phyloP scores from a whole-genome alignment of 2,888 invertebrate genomes.

The Hydriomena furcata region DNA sequence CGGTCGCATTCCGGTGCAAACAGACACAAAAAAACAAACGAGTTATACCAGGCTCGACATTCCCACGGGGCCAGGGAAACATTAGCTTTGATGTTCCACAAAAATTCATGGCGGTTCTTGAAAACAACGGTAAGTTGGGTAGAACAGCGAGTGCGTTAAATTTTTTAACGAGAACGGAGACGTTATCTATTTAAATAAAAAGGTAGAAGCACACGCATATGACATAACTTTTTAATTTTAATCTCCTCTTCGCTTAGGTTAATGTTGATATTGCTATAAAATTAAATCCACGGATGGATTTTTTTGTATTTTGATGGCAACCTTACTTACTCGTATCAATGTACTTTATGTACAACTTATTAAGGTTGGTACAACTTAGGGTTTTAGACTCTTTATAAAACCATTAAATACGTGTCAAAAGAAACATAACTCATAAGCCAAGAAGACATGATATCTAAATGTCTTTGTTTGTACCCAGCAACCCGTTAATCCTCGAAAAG shows the following conservation, averaged over 20 bases:
- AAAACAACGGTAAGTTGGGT: conserved; percentile 11
- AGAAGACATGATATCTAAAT: conserved; percentile 30
- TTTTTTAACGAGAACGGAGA: neutral
- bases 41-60: conserved; percentile 56
- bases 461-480: conserved; percentile 37
- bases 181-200: neutral
- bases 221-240: too few relatives aligned
- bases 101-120: conserved; percentile 19
- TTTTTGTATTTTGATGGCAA: too few relatives aligned
- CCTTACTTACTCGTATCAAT: too few relatives aligned
- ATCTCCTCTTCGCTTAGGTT: too few relatives aligned
- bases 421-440: conserved; percentile 24
- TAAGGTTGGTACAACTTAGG: neutral
- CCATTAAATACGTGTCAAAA: conserved; percentile 19
- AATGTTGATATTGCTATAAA: too few relatives aligned
- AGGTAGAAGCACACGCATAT: neutral
- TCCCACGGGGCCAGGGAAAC: conserved; percentile 72
- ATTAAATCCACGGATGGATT: too few relatives aligned
- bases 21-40: conserved; percentile 60
- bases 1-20: conserved; percentile 43
- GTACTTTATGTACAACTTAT: too few relatives aligned
- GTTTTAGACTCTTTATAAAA: neutral
- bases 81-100: conserved; percentile 38
- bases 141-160: conserved; percentile 1
- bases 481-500: conserved; percentile 56